Evolutionary conservation across 2,888 invertebrate genomes (phyloP).

Genomic region (Athripsodes cinereus): DNA sequence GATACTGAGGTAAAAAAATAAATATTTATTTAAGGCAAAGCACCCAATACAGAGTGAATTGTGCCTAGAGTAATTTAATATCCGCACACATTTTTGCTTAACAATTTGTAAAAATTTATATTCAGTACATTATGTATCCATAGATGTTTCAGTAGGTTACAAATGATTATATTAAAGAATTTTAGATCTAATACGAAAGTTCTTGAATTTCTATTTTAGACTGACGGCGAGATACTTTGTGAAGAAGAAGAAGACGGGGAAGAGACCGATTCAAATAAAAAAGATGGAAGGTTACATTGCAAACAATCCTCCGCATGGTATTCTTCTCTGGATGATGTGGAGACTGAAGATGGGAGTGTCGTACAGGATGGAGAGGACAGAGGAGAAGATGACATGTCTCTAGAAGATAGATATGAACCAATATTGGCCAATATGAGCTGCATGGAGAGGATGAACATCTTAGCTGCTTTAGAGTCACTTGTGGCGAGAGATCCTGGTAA

Average conservation of each 20-base stretch:
- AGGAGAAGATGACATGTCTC: conserved; percentile 40
- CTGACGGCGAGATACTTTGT: conserved; percentile 59
- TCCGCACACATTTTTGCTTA: too few relatives aligned
- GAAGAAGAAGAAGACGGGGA: conserved; percentile 38
- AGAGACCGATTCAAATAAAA: conserved; percentile 22
- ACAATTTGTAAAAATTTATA: too few relatives aligned
- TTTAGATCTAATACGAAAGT: background rate
- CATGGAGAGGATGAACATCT: conserved; percentile 78
- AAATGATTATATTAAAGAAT: background rate
- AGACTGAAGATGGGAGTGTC: conserved; percentile 26
- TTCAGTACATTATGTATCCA: too few relatives aligned
- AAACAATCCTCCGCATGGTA: conserved; percentile 30
- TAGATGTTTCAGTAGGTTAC: background rate
- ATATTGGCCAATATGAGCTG: conserved; percentile 72
- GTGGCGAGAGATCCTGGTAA: conserved; percentile 83
- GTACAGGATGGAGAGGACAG: conserved; percentile 30
- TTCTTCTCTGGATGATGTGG: conserved; percentile 31
- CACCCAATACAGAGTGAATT: too few relatives aligned
- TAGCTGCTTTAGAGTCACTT: conserved; percentile 70
- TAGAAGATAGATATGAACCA: conserved; percentile 66
- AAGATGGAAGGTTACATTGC: conserved; percentile 5
- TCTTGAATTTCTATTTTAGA: conserved; percentile 36
- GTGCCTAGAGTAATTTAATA: too few relatives aligned
- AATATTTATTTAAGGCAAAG: too few relatives aligned
- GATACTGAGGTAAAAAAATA: conserved; percentile 58